Evolutionary conservation across 2,797 vertebrate genomes (phyloP).

Genomic region (Tokudaia muenninki): DNA sequence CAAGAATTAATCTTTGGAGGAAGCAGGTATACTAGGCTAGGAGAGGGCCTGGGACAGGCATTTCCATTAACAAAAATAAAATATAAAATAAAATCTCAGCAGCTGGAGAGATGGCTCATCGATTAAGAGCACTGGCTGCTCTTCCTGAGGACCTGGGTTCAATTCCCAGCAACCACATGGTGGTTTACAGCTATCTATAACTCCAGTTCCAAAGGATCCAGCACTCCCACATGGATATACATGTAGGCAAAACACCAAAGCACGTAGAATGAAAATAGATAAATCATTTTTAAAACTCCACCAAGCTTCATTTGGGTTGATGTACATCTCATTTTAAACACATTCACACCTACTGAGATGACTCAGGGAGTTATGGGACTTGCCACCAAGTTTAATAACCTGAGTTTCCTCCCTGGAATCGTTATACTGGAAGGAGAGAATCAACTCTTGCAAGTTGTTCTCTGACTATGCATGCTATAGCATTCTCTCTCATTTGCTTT

Average conservation of each 20-base stretch:
- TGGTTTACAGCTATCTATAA: not conserved
- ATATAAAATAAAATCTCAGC: too few relatives aligned
- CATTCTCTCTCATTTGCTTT: not conserved
- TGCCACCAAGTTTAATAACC: not conserved
- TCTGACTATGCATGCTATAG: too few relatives aligned
- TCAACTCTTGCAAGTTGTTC: not conserved
- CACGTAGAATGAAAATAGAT: not conserved
- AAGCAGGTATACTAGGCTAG: not conserved
- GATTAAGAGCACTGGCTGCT: too few relatives aligned
- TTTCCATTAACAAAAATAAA: not conserved
- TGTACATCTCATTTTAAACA: not conserved
- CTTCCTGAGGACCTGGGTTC: too few relatives aligned
- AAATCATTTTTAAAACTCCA: not conserved
- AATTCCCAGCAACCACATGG: not conserved
- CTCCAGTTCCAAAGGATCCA: too few relatives aligned
- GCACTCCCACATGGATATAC: too few relatives aligned
- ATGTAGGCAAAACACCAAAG: not conserved
- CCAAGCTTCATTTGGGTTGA: slow-evolving; percentile 27
- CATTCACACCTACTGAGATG: not conserved
- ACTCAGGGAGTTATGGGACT: not conserved
- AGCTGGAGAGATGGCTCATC: too few relatives aligned
- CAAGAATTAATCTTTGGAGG: not conserved
- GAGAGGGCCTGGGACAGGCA: not conserved
- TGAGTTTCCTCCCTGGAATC: not conserved
- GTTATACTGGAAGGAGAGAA: not conserved